These are phyloP conservation scores for Podarcis raffonei DNA, from an alignment of 2,113 vertebrate genomes.

Conservation along the genomic window DNA sequence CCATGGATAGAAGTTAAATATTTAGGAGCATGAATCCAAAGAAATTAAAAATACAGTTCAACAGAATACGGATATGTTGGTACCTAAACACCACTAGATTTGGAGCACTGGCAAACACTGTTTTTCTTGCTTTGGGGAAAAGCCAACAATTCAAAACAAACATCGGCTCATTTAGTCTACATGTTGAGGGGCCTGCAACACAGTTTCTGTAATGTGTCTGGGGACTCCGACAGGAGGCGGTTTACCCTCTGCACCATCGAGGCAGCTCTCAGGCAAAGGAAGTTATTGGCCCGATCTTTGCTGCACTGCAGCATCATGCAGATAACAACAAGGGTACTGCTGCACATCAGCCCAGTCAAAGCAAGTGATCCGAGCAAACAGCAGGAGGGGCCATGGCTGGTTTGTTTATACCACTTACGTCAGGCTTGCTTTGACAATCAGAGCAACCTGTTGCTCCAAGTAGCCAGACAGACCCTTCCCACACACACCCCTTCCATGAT, in stretches of 20 bases:
- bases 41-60: not conserved
- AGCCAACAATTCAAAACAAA: not conserved
- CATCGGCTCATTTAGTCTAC: not conserved
- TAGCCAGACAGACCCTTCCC: too few species aligned
- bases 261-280: not conserved
- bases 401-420: not conserved
- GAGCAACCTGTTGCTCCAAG: not conserved
- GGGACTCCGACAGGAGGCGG: not conserved
- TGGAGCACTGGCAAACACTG: not conserved
- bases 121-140: not conserved
- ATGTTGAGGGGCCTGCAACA: not conserved
- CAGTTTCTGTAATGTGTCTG: not conserved
- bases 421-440: not conserved
- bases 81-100: not conserved
- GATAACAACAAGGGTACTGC: too few species aligned
- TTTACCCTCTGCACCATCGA: not conserved
- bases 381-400: not conserved
- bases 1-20: not conserved
- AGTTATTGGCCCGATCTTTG: not conserved
- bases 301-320: not conserved
- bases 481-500: too few species aligned
- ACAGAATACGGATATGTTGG: not conserved
- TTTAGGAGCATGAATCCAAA: not conserved
- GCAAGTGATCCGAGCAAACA: not conserved
- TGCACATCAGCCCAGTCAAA: not conserved